Conservation (phyloP, 2,797 vertebrate species). For the Liparis tanakae region DNA sequence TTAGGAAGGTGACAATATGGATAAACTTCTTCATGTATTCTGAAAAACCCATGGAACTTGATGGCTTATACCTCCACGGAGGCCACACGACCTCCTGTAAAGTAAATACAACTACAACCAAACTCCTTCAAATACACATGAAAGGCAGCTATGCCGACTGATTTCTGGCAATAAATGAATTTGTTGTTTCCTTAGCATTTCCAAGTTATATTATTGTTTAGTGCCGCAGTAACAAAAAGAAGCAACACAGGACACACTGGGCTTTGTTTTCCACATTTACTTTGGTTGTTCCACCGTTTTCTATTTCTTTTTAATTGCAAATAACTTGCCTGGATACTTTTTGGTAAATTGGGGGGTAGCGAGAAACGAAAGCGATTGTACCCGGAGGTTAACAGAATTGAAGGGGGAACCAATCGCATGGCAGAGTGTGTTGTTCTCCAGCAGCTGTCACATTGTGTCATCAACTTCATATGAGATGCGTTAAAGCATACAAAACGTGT, state of each 20-base stretch:
- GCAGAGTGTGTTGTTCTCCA: not conserved
- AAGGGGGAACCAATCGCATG: not conserved
- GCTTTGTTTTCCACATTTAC: no score
- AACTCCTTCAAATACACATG: not conserved
- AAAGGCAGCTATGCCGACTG: not conserved
- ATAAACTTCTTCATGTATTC: not conserved
- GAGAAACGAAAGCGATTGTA: no score
- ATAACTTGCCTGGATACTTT: no score
- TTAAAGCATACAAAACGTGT: not conserved
- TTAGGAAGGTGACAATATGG: not conserved
- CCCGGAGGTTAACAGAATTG: not conserved
- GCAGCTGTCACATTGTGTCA: not conserved
- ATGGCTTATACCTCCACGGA: not conserved
- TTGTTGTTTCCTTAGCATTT: no score
- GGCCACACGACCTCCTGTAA: no score
- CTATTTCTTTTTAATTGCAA: no score
- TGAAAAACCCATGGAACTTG: not conserved
- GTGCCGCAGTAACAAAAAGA: not conserved
- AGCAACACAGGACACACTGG: no score
- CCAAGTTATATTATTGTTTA: no score
- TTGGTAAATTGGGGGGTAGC: no score
- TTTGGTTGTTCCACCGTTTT: no score
- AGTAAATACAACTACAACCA: not conserved
- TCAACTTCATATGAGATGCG: not conserved
- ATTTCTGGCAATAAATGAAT: not conserved